Percentiles rank a stretch among this genome's conserved stretches.
Conservation (phyloP, 2,113 vertebrate species). For the Otis tarda region DNA sequence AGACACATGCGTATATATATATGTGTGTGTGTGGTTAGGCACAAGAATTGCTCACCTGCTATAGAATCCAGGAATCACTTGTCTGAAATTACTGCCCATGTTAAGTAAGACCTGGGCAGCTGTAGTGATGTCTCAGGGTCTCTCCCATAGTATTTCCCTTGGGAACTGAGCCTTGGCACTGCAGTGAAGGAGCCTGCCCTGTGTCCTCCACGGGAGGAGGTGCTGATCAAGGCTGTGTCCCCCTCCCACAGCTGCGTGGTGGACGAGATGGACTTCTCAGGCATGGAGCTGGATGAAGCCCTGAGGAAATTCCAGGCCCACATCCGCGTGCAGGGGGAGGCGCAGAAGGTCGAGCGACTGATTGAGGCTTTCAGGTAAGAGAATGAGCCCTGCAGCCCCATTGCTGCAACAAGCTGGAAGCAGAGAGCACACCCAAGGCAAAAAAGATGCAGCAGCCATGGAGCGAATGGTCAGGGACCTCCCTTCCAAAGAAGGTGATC, state of each 20-base stretch:
- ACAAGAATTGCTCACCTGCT: neutral
- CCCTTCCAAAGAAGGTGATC: neutral
- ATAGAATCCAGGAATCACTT: neutral
- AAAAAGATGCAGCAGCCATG: neutral
- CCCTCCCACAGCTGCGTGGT: conserved; percentile 87
- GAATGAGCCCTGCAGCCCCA: neutral
- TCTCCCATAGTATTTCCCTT: neutral
- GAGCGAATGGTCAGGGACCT: neutral
- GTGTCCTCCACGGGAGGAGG: fast-evolving
- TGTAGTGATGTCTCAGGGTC: neutral
- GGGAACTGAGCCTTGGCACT: neutral
- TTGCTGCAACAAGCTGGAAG: neutral
- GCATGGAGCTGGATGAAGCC: conserved; percentile 97
- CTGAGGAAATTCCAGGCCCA: conserved; percentile 98
- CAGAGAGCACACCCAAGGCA: neutral
- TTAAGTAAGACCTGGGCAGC: neutral
- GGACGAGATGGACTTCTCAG: conserved; percentile 98
- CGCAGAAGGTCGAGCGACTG: conserved; percentile 97
- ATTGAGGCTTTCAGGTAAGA: conserved; percentile 98
- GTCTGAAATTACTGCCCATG: neutral
- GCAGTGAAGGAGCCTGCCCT: neutral
- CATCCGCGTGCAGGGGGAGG: conserved; percentile 95
- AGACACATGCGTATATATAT: fast-evolving
- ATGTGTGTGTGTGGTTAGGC: neutral
- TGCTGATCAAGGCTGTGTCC: neutral